These are phyloP conservation scores for Camptogramma bilineatum DNA, from an alignment of 2,888 invertebrate species.

Conservation along the genomic window DNA sequence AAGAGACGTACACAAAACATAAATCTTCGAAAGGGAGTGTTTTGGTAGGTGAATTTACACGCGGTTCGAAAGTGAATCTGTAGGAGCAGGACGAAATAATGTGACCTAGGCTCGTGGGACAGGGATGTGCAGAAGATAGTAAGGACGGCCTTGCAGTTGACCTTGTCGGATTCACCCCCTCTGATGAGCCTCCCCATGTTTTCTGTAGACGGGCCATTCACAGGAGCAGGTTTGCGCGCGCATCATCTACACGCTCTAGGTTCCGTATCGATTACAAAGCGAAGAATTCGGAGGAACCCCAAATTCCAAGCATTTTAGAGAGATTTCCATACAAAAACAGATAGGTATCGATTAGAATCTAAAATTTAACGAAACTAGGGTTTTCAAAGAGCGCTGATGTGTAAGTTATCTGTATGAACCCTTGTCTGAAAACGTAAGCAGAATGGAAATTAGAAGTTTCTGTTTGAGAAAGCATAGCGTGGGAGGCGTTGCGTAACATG, in stretches of 20 bases:
- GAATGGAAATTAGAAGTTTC: constrained; percentile 21
- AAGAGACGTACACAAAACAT: constrained; percentile 58
- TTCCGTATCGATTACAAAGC: constrained; percentile 73
- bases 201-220: constrained; percentile 77
- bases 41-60: constrained; percentile 70
- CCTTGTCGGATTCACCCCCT: constrained; percentile 71
- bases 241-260: constrained; percentile 64
- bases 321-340: constrained; percentile 43
- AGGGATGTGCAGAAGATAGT: constrained; percentile 70
- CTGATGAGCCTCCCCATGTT: constrained; percentile 59
- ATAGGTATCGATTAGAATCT: constrained; percentile 16
- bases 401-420: constrained; percentile 1
- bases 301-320: constrained; percentile 47
- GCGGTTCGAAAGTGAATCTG: constrained; percentile 69
- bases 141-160: constrained; percentile 75
- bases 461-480: constrained; percentile 31
- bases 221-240: constrained; percentile 75
- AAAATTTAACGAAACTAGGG: not conserved
- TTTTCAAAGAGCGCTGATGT: constrained; percentile 6
- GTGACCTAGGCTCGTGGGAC: constrained; percentile 46
- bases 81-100: constrained; percentile 54
- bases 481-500: constrained; percentile 45
- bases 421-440: constrained; percentile 12
- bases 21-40: constrained; percentile 58
- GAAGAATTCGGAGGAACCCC: constrained; percentile 56